These are phyloP conservation scores for Pontoporia blainvillei DNA, from an alignment of 2,113 vertebrate species.

Conservation along the genomic window DNA sequence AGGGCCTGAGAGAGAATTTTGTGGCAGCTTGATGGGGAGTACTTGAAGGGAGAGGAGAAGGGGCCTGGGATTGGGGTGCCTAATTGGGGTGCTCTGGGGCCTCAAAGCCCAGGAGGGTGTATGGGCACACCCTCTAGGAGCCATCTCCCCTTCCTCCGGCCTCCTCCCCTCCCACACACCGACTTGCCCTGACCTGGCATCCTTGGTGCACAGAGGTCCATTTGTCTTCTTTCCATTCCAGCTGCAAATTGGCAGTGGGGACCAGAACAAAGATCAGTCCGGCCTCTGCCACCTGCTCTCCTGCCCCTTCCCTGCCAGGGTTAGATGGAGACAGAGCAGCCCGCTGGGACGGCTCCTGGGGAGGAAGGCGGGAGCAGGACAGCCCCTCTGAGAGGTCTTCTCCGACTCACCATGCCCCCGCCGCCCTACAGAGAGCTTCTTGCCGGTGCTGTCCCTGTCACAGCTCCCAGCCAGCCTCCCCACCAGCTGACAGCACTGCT, in stretches of 20 bases:
- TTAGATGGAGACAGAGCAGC: not conserved
- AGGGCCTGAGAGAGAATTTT: not conserved
- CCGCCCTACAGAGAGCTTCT: not conserved
- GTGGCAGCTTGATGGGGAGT: not conserved
- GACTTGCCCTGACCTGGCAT: not conserved
- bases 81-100: not conserved
- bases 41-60: not conserved
- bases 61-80: not conserved
- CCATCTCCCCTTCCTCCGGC: fast-evolving
- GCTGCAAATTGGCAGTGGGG: not conserved
- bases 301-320: too few species aligned
- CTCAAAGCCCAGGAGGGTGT: not conserved
- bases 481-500: fast-evolving
- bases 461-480: fast-evolving
- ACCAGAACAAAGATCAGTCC: not conserved
- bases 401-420: not conserved
- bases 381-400: not conserved
- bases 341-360: not conserved
- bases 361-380: not conserved
- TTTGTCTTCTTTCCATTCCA: not conserved
- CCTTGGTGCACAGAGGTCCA: not conserved
- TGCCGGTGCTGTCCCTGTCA: not conserved
- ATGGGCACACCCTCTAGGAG: too few species aligned
- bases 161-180: not conserved
- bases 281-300: not conserved